phyloP scores from a whole-genome alignment of 1,140 invertebrate species.

The Lordiphosa clarofinis region DNA sequence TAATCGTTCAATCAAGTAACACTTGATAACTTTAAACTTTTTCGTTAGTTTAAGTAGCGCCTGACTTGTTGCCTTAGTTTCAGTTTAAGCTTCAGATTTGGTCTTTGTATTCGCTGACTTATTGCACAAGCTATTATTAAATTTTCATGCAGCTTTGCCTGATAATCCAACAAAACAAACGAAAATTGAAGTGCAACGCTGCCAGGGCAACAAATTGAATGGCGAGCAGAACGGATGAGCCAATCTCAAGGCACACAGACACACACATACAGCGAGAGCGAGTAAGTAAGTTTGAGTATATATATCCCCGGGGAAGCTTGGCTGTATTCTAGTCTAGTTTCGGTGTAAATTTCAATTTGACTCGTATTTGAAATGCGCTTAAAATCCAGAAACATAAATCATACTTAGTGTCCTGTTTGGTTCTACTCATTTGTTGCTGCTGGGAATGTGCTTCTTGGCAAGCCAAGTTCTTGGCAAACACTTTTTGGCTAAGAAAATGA shows the following conservation, averaged over 20 bases:
- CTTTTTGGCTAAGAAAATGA: constrained; percentile 65
- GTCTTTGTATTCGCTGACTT: too few species aligned
- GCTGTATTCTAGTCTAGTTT: constrained; percentile 13
- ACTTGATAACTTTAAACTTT: too few species aligned
- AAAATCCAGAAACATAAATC: constrained; percentile 50
- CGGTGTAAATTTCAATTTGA: constrained; percentile 76
- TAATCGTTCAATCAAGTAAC: too few species aligned
- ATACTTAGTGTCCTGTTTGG: constrained; percentile 59
- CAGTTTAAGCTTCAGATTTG: too few species aligned
- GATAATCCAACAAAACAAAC: constrained; percentile 68
- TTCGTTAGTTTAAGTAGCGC: neutral
- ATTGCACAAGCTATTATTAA: constrained; percentile 54
- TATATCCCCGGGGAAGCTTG: neutral
- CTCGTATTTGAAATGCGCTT: constrained; percentile 37
- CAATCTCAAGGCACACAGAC: constrained; percentile 16
- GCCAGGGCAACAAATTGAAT: constrained; percentile 32
- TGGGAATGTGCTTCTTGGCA: constrained; percentile 31
- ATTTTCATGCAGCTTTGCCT: constrained; percentile 69
- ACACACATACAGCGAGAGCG: too few species aligned
- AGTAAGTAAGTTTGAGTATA: too few species aligned
- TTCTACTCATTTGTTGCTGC: constrained; percentile 16
- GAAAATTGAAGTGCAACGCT: constrained; percentile 57
- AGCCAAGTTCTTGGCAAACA: constrained; percentile 47
- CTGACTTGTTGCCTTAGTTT: constrained; percentile 1
- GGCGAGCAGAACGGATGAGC: constrained; percentile 21